Base-by-base conservation (phyloP, 2,797 vertebrate genomes). In the Danio kyathit region DNA sequence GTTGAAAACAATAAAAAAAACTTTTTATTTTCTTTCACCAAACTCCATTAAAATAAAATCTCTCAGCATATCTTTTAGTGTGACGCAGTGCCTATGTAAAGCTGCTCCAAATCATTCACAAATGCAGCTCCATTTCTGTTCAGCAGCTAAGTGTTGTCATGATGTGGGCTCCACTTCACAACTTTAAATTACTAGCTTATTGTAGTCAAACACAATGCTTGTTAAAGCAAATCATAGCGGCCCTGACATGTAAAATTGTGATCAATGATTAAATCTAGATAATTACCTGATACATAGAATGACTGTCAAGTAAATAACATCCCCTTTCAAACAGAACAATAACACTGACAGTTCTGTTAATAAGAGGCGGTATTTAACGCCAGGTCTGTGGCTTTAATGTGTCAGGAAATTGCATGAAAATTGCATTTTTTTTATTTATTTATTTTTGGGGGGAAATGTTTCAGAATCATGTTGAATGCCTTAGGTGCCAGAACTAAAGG, bases 281-380 rank as follows among this genome's bases (percentile, higher is more conserved):
- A 65, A 65, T 72, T 38, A 77, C 46, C 6, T 60, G 14, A 44
- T 69, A 67, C 66, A 76, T 44, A 52, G 14, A 11, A 60, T 29
- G 66, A 81, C 44, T 51, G 9, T 17, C 11, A 52, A 72, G 43
- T 76, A 81, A 79, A 86, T 79, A 66, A 84, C 21, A 57, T 71
- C 52, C 19, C 9, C n/a, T 60, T 70, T 5, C 46, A 83, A 9
- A 85, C 8, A 19, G 19, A 54, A 59, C 9, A 38, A 19, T 56
- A 60, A 59, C 63, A 70, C 19, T 21, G 81, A 52, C 29, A 38
- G 74, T 63, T 57, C 3, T 29, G 54, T 60, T 80, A 54, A 76
- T 67, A 63, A 41, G 65, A 79, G 29, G 56, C 11, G 41, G 57
- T 17, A 63, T 85, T 82, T 77, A 82, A 80, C 74, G 44, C 48